Evolutionary conservation across 2,888 invertebrate species (phyloP).

Genomic region (Lasiommata megera): DNA sequence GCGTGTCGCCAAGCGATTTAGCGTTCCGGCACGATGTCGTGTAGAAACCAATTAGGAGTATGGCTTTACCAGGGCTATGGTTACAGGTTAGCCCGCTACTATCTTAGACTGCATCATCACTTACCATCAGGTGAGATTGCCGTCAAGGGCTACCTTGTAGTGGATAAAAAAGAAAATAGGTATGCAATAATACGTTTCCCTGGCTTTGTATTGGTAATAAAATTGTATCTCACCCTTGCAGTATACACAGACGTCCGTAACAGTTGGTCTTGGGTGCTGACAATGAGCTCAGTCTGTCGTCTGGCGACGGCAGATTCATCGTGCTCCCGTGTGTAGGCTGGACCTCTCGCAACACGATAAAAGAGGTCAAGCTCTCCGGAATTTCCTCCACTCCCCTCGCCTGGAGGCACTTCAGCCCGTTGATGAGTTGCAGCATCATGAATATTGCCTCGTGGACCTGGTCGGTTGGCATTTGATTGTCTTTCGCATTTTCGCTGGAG

Average conservation of each 20-base stretch:
- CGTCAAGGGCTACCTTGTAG: too few species aligned
- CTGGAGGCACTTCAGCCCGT: conserved; percentile 90
- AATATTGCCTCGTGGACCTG: conserved; percentile 86
- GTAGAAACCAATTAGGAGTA: too few species aligned
- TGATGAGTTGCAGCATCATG: conserved; percentile 89
- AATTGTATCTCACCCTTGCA: conserved; percentile 85
- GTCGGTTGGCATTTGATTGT: conserved; percentile 71
- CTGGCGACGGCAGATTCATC: conserved; percentile 46
- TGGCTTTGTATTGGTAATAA: background rate
- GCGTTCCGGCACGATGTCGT: too few species aligned
- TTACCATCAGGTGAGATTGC: too few species aligned
- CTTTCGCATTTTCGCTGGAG: conserved; percentile 72
- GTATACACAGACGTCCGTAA: conserved; percentile 85
- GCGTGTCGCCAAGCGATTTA: too few species aligned
- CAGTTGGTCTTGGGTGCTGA: conserved; percentile 74
- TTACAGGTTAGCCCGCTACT: too few species aligned
- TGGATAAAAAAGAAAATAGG: too few species aligned
- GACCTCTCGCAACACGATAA: conserved; percentile 85
- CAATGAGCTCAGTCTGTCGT: conserved; percentile 68
- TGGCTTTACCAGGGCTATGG: too few species aligned
- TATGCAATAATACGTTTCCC: too few species aligned
- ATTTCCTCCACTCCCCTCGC: conserved; percentile 91
- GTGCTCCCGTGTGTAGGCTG: conserved; percentile 56
- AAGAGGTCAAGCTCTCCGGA: conserved; percentile 85
- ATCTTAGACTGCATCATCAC: too few species aligned